phyloP scores from a whole-genome alignment of 2,113 vertebrate species.

The Cyprinodon brontotheroides region DNA sequence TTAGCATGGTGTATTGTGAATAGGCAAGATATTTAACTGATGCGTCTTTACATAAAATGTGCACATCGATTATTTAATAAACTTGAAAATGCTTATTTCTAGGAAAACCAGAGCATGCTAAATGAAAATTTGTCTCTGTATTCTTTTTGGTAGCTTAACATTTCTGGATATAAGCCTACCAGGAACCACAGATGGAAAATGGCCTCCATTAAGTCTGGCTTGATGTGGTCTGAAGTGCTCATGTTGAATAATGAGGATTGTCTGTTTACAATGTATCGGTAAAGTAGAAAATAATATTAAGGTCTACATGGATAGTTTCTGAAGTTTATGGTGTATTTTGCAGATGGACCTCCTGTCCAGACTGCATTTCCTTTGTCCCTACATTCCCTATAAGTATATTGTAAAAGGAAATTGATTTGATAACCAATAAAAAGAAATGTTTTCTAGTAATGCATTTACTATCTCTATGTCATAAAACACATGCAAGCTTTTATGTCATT shows the following conservation, averaged over 20 bases:
- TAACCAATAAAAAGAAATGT: background rate
- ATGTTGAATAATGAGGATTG: background rate
- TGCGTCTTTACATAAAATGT: background rate
- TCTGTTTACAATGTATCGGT: background rate
- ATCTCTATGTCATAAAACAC: background rate
- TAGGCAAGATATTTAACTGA: background rate
- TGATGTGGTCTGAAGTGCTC: background rate
- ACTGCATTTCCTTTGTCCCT: background rate
- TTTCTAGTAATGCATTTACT: background rate
- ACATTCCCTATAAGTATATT: background rate
- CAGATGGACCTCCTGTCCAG: background rate
- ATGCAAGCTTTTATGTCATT: background rate
- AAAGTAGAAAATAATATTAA: background rate
- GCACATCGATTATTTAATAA: background rate
- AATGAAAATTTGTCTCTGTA: background rate
- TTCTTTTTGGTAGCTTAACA: background rate
- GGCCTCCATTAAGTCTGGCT: background rate
- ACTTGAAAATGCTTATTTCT: background rate
- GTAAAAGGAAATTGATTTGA: background rate
- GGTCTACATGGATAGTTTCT: background rate
- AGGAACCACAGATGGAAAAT: background rate
- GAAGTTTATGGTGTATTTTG: background rate
- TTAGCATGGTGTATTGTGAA: background rate
- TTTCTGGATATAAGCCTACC: background rate
- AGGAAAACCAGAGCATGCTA: background rate